phyloP scores from a whole-genome alignment of 2,888 invertebrate species.

The Hypolimnas misippus region DNA sequence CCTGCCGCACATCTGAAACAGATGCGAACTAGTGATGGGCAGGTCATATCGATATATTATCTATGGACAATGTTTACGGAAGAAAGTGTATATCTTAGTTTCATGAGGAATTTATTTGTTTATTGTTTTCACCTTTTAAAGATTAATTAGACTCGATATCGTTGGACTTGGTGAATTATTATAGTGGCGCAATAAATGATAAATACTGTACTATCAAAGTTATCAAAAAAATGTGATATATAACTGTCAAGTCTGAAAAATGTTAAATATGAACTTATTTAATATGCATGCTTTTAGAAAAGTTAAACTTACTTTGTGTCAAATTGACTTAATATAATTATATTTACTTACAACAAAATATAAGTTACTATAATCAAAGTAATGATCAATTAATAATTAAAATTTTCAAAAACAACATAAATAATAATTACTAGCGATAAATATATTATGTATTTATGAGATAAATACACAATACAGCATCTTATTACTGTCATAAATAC shows the following conservation, averaged over 20 bases:
- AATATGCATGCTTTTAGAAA: too few species aligned
- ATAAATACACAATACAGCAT: too few species aligned
- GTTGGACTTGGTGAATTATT: neutral
- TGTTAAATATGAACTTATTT: too few species aligned
- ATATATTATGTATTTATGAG: too few species aligned
- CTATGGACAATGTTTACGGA: conserved; percentile 28
- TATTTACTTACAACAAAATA: too few species aligned
- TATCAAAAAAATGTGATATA: neutral
- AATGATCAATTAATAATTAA: too few species aligned
- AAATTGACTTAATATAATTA: too few species aligned
- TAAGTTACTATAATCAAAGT: too few species aligned
- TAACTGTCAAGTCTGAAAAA: neutral
- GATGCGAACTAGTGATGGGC: conserved; percentile 69
- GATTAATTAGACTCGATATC: conserved; percentile 7
- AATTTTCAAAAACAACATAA: too few species aligned
- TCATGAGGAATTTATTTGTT: conserved; percentile 2
- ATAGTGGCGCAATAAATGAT: neutral
- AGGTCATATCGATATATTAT: conserved; percentile 43
- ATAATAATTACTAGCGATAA: too few species aligned
- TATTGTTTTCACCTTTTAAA: conserved; percentile 12
- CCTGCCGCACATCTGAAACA: conserved; percentile 81
- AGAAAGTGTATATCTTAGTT: conserved; percentile 1
- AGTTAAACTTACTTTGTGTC: too few species aligned
- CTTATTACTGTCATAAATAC: too few species aligned
- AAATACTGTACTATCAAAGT: neutral